A percentile compares a stretch with the other conserved stretches of the same genome.
These are phyloP conservation scores for Dyspetes luteomarginatus DNA, from an alignment of 2,888 invertebrate species.

Conservation along the genomic window DNA sequence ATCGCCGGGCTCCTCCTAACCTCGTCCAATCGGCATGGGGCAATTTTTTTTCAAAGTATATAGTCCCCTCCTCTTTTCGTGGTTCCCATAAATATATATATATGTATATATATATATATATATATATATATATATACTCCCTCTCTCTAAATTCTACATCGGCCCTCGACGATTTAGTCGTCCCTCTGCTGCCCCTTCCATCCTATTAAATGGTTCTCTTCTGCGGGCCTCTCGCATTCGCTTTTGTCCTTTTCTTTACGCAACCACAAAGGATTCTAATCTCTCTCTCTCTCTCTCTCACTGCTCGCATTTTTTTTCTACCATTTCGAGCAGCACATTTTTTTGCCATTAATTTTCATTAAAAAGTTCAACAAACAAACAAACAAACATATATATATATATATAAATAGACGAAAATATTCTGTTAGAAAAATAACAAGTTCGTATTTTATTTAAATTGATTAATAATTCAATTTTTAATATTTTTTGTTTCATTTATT, in stretches of 20 bases:
- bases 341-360: too few species aligned
- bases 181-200: slow-evolving; percentile 11
- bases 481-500: too few species aligned
- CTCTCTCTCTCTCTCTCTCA: not conserved
- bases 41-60: slow-evolving; percentile 77
- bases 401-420: too few species aligned
- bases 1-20: slow-evolving; percentile 37
- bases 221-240: not conserved
- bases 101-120: not conserved
- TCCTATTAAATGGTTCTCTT: not conserved
- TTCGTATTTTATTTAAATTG: too few species aligned
- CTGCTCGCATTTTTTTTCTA: not conserved
- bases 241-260: slow-evolving; percentile 32
- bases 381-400: too few species aligned
- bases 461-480: too few species aligned
- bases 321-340: too few species aligned
- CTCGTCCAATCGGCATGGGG: slow-evolving; percentile 76
- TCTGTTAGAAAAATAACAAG: too few species aligned
- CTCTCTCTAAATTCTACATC: slow-evolving; percentile 53
- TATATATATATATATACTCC: not conserved
- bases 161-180: slow-evolving; percentile 58
- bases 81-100: not conserved
- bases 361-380: too few species aligned
- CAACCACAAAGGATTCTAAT: slow-evolving; percentile 58
- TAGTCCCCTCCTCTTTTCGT: slow-evolving; percentile 61